Evolutionary conservation across 2,113 vertebrate species (phyloP).

Genomic region (Centropus unirufus): DNA sequence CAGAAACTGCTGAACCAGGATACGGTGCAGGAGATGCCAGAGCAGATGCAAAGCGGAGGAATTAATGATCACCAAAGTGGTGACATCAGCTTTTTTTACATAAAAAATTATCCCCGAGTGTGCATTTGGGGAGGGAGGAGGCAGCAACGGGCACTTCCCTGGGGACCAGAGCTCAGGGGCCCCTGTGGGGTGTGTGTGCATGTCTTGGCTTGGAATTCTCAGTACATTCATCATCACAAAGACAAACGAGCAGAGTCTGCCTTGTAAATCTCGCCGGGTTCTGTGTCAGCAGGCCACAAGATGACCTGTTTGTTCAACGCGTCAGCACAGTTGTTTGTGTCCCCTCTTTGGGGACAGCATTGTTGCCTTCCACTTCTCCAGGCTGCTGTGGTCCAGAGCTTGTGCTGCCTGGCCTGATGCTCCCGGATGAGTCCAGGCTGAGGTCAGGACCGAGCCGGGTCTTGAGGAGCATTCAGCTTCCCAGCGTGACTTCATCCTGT

Average conservation of each 20-base stretch:
- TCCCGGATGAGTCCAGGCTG: not conserved
- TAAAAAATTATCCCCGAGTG: constrained; percentile 14
- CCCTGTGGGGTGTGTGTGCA: fast-evolving
- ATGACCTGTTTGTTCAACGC: not conserved
- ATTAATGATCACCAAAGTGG: constrained; percentile 21
- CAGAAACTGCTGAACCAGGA: constrained; percentile 25
- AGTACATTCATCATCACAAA: not conserved
- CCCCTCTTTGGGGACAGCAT: fast-evolving
- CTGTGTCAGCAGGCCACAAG: not conserved
- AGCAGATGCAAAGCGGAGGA: constrained; percentile 29
- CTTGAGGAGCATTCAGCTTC: not conserved
- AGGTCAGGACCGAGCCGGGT: not conserved
- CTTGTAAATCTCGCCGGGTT: not conserved
- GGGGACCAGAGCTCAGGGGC: fast-evolving
- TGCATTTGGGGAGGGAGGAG: not conserved
- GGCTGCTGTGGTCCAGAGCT: not conserved
- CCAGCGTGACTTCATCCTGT: not conserved
- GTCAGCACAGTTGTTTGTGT: fast-evolving
- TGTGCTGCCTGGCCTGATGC: not conserved
- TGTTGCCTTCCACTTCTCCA: fast-evolving
- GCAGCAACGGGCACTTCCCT: not conserved
- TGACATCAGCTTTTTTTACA: constrained; percentile 49
- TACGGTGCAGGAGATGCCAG: not conserved
- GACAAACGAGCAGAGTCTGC: not conserved
- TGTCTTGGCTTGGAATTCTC: not conserved